Base-by-base conservation (phyloP, 2,113 vertebrate species). In the Halichoerus grypus region DNA sequence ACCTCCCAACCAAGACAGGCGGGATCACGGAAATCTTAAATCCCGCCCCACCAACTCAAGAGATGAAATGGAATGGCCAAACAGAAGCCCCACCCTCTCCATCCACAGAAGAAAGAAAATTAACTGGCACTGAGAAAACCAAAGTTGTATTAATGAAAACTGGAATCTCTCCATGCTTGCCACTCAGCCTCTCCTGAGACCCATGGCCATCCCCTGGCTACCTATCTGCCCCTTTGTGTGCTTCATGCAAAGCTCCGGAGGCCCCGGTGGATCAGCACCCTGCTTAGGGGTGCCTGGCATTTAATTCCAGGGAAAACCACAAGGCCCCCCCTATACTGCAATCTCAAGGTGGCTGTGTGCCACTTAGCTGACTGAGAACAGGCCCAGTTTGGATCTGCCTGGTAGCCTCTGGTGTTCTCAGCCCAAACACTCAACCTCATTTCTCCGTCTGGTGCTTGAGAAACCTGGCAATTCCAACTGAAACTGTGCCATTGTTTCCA, bases 81-180 rank as follows among this genome's bases (percentile, higher is more conserved):
- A 55, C 55, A 77, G 15, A 90, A 93, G 97, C 55, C 82, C 57
- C 8, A 0, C 33, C 46, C 31, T 3, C 46, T 7, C 82, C 24
- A 8, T 31, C 71, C 16, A 57, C 65, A 63, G 95, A 83, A 95
- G 97, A 93, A 96, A 97, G 42, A 96, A 97, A 97, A 69, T 28
- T 87, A 97, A 97, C 28, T 55, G 86, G 96, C 59, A 88, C 74
- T 0, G 0, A 94, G 86, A 57, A 94, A 98, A 97, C 82, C 3
- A n/a, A 95, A 55, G 97, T 72, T 67, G 77, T 57, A 65, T 87
- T 95, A 97, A 96, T 42, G 95, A 95, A 97, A 98, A 97, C 94
- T n/a, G 89, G 94, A 82, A 0, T 93, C 31, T 94, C 97, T 87
- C 98, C 93, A 92, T 28, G 92, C 3, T 0, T 96, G 94, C 92